Base-by-base conservation (phyloP, 2,113 vertebrate genomes). In the Girardinichthys multiradiatus region DNA sequence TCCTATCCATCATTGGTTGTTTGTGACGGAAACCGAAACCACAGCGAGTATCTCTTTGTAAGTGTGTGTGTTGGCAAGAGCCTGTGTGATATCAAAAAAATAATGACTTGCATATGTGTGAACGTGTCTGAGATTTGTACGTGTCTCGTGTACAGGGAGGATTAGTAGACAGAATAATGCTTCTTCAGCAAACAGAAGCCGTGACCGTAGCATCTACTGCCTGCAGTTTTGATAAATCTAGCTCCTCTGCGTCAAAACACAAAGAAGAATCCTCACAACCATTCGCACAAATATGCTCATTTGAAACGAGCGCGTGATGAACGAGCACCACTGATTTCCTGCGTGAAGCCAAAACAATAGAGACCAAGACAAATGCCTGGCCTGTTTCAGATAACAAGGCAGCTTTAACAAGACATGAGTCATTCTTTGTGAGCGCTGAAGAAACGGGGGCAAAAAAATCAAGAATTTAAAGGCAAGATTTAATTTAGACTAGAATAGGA, bases 1-100 rank as follows among this genome's bases (percentile, higher is more conserved):
- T 65, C 83, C 83, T 48, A 91, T 92, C 90, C 82, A 92, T 93
- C 92, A 92, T 78, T 29, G 83, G 82, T 57, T 89, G 91, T 92
- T 91, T 92, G 90, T 89, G 91, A 92, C 57, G 74, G 83, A 84
- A 82, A 79, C 79, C 76, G 72, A 76, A 90, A 70, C 73, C 76
- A 77, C 76, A 70, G 77, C 37, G 73, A 59, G 74, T 64, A 54
- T 90, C 84, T 84, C 77, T 85, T 57, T 61, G 12, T 64, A 60
- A 65, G 48, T 66, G 66, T 10, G 21, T 45, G 60, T 45, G 62
- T 31, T 31, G 64, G 30, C 62, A 60, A 74, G 37, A 58, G 28
- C 57, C 27, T 67, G 61, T 83, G 77, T 72, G 59, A 14, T 70
- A 58, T 64, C 28, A 21, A 37, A 68, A 63, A 64, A 72, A 80